phyloP scores from a whole-genome alignment of 2,113 vertebrate genomes.

The Oxygymnocypris stewartii region DNA sequence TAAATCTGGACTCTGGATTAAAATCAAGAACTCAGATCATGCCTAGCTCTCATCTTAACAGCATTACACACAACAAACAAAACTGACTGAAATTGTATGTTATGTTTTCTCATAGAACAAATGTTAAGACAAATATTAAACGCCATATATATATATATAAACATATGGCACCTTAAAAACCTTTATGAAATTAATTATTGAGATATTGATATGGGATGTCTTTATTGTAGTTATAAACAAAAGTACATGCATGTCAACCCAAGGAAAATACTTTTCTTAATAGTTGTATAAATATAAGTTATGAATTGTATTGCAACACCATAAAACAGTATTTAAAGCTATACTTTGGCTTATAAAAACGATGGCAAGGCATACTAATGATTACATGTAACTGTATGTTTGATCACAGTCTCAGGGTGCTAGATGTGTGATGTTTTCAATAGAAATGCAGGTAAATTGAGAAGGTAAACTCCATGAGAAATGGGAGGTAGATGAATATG shows the following conservation, averaged over 20 bases:
- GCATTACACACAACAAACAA: not conserved
- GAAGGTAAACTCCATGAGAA: not conserved
- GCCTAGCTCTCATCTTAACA: not conserved
- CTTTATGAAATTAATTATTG: not conserved
- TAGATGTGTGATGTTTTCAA: not conserved
- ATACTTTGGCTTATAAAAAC: constrained; percentile 14
- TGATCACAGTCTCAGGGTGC: not conserved
- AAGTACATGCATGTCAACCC: not conserved
- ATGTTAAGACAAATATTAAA: too few species aligned
- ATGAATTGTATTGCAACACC: not conserved
- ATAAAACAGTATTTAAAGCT: constrained; percentile 20
- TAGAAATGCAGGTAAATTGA: not conserved
- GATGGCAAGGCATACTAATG: not conserved
- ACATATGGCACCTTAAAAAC: too few species aligned
- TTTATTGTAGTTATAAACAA: constrained; percentile 20
- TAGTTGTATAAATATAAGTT: constrained; percentile 37
- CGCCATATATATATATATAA: too few species aligned
- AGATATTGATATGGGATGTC: not conserved
- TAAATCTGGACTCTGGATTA: not conserved
- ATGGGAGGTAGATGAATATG: not conserved
- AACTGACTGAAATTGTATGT: too few species aligned
- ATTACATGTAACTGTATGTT: not conserved
- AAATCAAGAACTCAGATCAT: not conserved
- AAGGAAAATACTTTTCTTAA: constrained; percentile 16
- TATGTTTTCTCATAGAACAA: not conserved